Evolutionary conservation across 2,888 invertebrate genomes (phyloP).

Genomic region (Tenodera sinensis): DNA sequence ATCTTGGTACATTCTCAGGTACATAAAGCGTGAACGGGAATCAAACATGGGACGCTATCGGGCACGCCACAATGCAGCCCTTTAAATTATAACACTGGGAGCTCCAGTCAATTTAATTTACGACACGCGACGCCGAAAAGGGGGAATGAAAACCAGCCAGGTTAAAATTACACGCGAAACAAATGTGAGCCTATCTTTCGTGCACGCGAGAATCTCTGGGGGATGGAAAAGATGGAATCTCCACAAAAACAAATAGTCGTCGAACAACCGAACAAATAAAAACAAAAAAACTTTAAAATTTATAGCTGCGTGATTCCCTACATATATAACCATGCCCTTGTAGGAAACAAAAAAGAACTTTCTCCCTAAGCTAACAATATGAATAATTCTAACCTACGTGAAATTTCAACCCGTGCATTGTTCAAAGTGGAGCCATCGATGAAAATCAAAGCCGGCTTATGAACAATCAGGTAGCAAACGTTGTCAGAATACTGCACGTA

Average conservation of each 20-base stretch:
- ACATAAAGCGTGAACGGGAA: neutral
- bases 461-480: too few species aligned
- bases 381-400: neutral
- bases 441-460: too few species aligned
- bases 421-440: too few species aligned
- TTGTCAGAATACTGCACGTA: too few species aligned
- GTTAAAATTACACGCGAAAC: neutral
- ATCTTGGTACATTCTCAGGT: neutral
- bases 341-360: neutral
- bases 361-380: neutral
- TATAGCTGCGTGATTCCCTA: neutral
- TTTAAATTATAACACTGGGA: neutral
- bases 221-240: neutral
- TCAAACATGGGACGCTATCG: neutral
- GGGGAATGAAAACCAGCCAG: neutral
- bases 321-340: neutral
- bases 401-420: neutral
- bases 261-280: neutral
- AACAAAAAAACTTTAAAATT: neutral
- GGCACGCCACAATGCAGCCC: neutral
- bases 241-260: neutral
- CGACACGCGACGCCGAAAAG: neutral
- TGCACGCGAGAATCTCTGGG: neutral
- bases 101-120: neutral
- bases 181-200: neutral